Conservation (phyloP, 92 coral and sea anemone genomes). For the Epizoanthus fatuus region DNA sequence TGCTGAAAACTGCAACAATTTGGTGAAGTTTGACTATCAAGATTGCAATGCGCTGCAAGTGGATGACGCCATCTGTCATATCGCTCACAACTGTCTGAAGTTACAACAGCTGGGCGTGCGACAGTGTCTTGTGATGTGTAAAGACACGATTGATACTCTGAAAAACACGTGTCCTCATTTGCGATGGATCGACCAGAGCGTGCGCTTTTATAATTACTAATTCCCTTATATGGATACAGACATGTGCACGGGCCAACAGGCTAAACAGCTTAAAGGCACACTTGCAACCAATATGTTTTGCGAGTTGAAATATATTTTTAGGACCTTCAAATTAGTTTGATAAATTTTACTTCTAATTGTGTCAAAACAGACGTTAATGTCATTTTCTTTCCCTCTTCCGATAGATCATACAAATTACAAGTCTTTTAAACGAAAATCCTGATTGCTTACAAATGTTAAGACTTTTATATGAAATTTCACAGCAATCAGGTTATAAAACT, state of each 20-base stretch:
- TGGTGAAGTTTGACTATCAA: conserved; percentile 61
- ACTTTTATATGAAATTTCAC: too few relatives aligned
- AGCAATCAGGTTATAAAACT: too few relatives aligned
- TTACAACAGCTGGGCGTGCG: conserved; percentile 55
- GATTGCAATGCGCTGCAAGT: conserved; percentile 54
- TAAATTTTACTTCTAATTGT: too few relatives aligned
- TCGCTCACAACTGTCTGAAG: conserved; percentile 62
- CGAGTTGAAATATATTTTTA: too few relatives aligned
- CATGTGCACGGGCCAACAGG: neutral
- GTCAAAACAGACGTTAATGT: too few relatives aligned
- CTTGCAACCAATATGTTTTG: neutral
- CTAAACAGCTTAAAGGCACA: neutral
- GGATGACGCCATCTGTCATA: conserved; percentile 66
- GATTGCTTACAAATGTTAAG: too few relatives aligned
- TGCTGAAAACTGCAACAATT: conserved; percentile 67
- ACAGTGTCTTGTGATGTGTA: conserved; percentile 49
- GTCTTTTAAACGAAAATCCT: too few relatives aligned
- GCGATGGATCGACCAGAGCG: conserved; percentile 47
- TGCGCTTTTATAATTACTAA: conserved; percentile 58
- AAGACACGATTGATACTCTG: conserved; percentile 39
- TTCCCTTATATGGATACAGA: neutral
- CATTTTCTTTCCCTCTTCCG: too few relatives aligned
- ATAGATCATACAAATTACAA: too few relatives aligned
- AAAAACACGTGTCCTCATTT: conserved; percentile 53
- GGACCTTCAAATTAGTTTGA: too few relatives aligned